Conservation (phyloP, 2,113 vertebrate genomes). For the Pterocles orientalis region DNA sequence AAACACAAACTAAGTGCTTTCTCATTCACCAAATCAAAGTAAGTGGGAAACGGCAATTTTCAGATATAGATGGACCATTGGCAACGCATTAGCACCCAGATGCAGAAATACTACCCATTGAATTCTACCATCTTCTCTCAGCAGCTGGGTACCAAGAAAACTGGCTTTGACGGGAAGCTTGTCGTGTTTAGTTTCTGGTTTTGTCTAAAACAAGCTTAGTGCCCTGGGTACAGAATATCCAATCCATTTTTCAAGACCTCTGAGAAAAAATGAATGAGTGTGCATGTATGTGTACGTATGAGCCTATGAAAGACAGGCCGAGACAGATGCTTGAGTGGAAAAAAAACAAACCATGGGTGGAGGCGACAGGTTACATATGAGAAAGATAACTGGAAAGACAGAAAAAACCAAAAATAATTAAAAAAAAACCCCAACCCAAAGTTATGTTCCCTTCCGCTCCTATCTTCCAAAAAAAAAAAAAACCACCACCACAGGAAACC, state of each 20-base stretch:
- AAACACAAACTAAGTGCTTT: background rate
- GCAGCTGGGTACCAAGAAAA: background rate
- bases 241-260: background rate
- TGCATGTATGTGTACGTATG: too few species aligned
- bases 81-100: background rate
- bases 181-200: background rate
- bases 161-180: background rate
- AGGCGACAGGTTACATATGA: background rate
- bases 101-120: background rate
- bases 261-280: background rate
- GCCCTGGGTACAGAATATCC: background rate
- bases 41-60: background rate
- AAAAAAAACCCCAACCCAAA: background rate
- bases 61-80: background rate
- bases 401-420: background rate
- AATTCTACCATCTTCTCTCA: background rate
- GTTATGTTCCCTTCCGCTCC: fast-evolving
- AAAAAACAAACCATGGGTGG: background rate
- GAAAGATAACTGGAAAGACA: background rate
- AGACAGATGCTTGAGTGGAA: background rate
- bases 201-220: background rate
- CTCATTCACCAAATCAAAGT: background rate
- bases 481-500: background rate
- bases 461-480: background rate
- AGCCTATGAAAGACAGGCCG: background rate